Base-by-base conservation (phyloP, 2,113 vertebrate species). In the Oryzias melastigma region DNA sequence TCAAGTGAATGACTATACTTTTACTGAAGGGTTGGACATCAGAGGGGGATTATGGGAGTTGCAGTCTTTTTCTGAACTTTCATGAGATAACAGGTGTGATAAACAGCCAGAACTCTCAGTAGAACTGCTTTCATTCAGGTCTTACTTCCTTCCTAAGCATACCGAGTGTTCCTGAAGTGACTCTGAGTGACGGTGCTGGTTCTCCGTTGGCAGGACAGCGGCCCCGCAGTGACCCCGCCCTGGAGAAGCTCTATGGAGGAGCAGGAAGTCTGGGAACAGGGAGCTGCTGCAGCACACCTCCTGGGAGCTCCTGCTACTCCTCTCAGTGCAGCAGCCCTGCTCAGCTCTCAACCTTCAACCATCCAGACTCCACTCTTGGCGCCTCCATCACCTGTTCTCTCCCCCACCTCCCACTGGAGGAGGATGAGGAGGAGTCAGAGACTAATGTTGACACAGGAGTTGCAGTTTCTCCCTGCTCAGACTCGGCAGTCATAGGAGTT, bases 371-470 rank as follows among this genome's bases (percentile, higher is more conserved):
- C 0, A 79, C 83, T 1, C 74, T 83, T 45, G 80, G 61, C 10
- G 24, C 41, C 2, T 1, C 68, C 25, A 49, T 44, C 64, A 54
- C 64, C 50, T 73, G 16, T 4, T 85, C 81, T 55, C 52, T 75
- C 7, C 58, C 74, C 22, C 65, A 15, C 2, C 70, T 82, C 24
- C 44, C 58, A 1, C 60, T 74, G 59, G 87, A 87, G 29, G 86
- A 89, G 29, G 69, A 68, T 0, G 85, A 85, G 14, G 90, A 88
- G 71, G 81, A 89, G 15, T 54, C 88, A 0, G 96, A 97, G 82
- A 97, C 90, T 0, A 80, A 96, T 2, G 95, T 96, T 1, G 96
- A 98, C 86, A 98, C 95, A 0, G 96, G 96, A 14, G 82, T 82
- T 0, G 49, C 89, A 0, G 60, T 91, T 65, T 48, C 2, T 13